Evolutionary conservation across 2,113 vertebrate species (phyloP).

Genomic region (Anas platyrhynchos): DNA sequence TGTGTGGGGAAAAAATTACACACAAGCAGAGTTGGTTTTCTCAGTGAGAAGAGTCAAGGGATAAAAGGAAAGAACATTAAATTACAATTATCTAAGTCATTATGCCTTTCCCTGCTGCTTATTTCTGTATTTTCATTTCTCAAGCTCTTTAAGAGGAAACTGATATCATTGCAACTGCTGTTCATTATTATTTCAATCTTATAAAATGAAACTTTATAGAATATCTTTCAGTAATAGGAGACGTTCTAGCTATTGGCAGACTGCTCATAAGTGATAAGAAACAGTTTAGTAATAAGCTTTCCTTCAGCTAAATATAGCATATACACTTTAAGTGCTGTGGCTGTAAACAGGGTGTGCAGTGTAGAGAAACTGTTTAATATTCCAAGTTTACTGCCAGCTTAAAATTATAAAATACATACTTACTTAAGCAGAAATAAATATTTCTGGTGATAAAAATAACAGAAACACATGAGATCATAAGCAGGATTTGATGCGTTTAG

Average conservation of each 20-base stretch:
- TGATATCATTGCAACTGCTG: not conserved
- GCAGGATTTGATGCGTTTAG: not conserved
- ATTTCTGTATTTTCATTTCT: not conserved
- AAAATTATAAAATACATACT: conserved; percentile 7
- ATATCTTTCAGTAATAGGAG: not conserved
- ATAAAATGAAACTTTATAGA: conserved; percentile 4
- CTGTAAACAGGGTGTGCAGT: not conserved
- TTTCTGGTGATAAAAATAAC: conserved; percentile 12
- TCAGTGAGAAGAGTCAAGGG: not conserved
- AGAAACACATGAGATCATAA: not conserved
- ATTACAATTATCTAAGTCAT: not conserved
- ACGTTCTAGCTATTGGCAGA: conserved; percentile 16
- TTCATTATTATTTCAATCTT: not conserved
- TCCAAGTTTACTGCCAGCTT: conserved; percentile 17
- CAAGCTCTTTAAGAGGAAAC: not conserved
- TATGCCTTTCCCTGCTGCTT: not conserved
- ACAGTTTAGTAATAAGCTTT: not conserved
- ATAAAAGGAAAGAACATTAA: not conserved
- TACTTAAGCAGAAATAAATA: conserved; percentile 19
- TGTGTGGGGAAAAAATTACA: not conserved
- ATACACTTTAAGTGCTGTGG: not conserved
- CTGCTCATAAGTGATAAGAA: conserved; percentile 38
- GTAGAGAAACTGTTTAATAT: not conserved
- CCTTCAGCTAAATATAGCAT: conserved; percentile 10
- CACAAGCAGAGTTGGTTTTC: not conserved